Percentiles rank a stretch among this genome's conserved stretches.
Evolutionary conservation across 1,140 invertebrate species (phyloP).

Genomic region (Pararge aegeria): DNA sequence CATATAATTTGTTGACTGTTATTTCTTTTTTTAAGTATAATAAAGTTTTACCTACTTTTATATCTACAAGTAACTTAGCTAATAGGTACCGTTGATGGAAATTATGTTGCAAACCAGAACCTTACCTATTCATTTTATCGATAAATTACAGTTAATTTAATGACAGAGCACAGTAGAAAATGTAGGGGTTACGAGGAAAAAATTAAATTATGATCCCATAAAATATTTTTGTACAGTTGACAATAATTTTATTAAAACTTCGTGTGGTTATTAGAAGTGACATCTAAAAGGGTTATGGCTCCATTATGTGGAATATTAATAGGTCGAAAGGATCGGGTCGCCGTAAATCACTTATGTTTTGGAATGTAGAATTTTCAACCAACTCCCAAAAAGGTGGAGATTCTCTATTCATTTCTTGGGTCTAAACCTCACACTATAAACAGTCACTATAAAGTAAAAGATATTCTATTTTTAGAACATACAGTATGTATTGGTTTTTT

Average conservation of each 20-base stretch:
- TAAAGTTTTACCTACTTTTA: not conserved
- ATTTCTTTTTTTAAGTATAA: too few species aligned
- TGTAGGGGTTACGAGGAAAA: constrained; percentile 3
- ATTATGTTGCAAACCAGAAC: not conserved
- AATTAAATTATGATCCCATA: constrained; percentile 22
- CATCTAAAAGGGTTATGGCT: constrained; percentile 29
- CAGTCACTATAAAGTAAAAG: too few species aligned
- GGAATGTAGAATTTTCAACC: too few species aligned
- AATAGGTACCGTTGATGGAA: not conserved
- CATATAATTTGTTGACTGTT: too few species aligned
- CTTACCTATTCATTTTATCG: not conserved
- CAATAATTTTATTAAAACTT: constrained; percentile 27
- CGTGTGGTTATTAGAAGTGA: constrained; percentile 24
- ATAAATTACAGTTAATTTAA: constrained; percentile 3
- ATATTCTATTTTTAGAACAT: too few species aligned
- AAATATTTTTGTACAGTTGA: constrained; percentile 25
- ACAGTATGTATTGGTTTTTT: too few species aligned
- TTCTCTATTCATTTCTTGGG: too few species aligned
- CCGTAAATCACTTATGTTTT: constrained; percentile 37
- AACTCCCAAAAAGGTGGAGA: too few species aligned
- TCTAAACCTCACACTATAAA: too few species aligned
- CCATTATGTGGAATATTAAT: constrained; percentile 39
- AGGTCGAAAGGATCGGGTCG: constrained; percentile 27
- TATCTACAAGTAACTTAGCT: not conserved
- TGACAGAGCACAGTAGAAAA: not conserved